These are phyloP conservation scores for Falco columbarius DNA, from an alignment of 2,797 vertebrate species.

Conservation along the genomic window DNA sequence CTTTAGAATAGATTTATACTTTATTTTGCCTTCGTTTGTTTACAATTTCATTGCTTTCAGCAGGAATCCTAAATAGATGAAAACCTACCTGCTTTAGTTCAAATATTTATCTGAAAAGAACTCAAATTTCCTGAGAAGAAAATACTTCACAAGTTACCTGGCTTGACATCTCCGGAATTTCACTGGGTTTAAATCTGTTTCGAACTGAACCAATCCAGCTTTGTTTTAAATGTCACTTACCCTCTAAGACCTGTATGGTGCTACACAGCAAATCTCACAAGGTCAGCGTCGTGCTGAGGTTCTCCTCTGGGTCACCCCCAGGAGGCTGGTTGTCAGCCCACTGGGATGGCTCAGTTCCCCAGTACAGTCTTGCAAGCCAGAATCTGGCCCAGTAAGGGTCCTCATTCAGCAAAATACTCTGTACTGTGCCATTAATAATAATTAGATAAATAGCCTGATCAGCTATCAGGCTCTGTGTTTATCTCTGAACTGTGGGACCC, in stretches of 20 bases:
- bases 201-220: neutral
- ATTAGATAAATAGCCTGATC: neutral
- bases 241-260: neutral
- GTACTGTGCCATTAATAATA: neutral
- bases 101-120: neutral
- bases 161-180: neutral
- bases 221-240: neutral
- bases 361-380: neutral
- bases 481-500: neutral
- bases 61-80: neutral
- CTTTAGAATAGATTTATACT: neutral
- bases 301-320: neutral
- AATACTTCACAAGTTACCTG: neutral
- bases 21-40: neutral
- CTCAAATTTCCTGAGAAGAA: neutral
- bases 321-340: neutral
- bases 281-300: neutral
- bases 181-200: neutral
- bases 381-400: neutral
- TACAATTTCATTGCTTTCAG: neutral
- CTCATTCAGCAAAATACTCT: neutral
- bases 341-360: neutral
- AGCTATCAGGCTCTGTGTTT: neutral
- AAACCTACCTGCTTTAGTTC: neutral
- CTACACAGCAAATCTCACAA: neutral